Conservation (phyloP, 2,797 vertebrate species). For the Pteropus rufus region DNA sequence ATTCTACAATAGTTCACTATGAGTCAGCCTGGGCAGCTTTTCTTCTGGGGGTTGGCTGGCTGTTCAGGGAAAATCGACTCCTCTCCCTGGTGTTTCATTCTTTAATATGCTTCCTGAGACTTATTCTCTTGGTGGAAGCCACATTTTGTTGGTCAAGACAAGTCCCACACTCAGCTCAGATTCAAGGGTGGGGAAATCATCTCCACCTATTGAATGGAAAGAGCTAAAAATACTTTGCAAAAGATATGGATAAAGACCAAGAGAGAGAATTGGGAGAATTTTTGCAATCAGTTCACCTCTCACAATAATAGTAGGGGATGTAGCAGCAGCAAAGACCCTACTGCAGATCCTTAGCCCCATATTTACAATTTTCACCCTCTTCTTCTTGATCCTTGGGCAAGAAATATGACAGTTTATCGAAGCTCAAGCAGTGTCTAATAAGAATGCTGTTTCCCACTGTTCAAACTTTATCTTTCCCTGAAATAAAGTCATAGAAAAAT, state of each 20-base stretch:
- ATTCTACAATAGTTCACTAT: not conserved
- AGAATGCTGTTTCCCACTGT: not conserved
- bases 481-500: conserved; percentile 11
- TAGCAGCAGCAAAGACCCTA: not conserved
- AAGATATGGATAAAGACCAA: not conserved
- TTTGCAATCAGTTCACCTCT: not conserved
- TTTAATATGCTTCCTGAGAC: not conserved
- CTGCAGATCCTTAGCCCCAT: not conserved
- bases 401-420: not conserved
- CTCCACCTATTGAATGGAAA: not conserved
- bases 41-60: not conserved
- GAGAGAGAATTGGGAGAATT: not conserved
- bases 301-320: not conserved
- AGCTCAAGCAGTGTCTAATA: not conserved
- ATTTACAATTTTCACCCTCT: not conserved
- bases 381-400: not conserved
- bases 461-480: not conserved
- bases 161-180: not conserved
- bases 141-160: not conserved
- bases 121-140: not conserved
- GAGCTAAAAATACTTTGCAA: not conserved
- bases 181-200: not conserved
- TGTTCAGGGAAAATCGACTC: not conserved
- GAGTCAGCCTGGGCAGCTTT: not conserved
- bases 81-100: not conserved